Evolutionary conservation across 1,140 invertebrate species (phyloP).

Genomic region (Micrasema longulum): DNA sequence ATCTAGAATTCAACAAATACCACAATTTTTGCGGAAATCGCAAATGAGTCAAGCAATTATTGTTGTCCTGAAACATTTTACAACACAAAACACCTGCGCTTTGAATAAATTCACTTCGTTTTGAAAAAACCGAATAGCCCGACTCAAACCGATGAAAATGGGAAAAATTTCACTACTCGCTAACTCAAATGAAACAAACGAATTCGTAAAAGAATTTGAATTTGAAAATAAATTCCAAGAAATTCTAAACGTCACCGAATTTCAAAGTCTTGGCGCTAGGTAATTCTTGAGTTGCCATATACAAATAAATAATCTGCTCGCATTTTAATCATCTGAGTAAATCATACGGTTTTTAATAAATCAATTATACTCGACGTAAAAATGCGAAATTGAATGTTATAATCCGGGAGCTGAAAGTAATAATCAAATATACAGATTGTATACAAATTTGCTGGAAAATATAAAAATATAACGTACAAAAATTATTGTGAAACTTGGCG

Average conservation of each 20-base stretch:
- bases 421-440: no score
- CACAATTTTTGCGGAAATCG: slow-evolving; percentile 74
- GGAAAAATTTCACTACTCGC: no score
- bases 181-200: neutral
- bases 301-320: neutral
- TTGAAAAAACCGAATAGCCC: slow-evolving; percentile 1
- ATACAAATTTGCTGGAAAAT: no score
- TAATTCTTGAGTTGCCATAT: neutral
- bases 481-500: no score
- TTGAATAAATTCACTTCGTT: slow-evolving; percentile 4
- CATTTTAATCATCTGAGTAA: no score
- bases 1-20: slow-evolving; percentile 70
- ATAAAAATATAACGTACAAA: no score
- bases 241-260: neutral
- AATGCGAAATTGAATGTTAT: no score
- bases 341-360: no score
- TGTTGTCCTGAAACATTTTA: slow-evolving; percentile 67
- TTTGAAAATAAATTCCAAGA: no score
- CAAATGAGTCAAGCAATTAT: slow-evolving; percentile 67
- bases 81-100: no score
- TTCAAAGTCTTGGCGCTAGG: slow-evolving; percentile 11
- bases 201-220: neutral
- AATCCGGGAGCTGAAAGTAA: no score
- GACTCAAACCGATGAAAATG: neutral
- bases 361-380: no score